Conservation (phyloP, 2,113 vertebrate genomes). For the Oryzias javanicus region DNA sequence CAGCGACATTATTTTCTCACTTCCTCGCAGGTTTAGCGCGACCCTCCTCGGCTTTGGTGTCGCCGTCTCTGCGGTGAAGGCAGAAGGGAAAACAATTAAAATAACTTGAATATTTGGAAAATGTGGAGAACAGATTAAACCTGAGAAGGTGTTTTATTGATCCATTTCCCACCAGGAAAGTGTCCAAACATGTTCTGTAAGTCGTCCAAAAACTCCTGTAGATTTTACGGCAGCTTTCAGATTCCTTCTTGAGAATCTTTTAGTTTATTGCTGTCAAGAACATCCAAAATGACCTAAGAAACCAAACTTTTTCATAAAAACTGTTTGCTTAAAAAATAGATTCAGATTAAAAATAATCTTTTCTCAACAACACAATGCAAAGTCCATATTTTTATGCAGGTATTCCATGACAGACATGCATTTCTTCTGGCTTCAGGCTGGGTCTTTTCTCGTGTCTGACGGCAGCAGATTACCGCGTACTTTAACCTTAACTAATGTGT, state of each 20-base stretch:
- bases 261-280: too few relatives aligned
- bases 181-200: slow-evolving; percentile 10
- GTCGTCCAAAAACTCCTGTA: slow-evolving; percentile 10
- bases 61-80: slow-evolving; percentile 14
- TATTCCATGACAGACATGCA: too few relatives aligned
- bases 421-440: too few relatives aligned
- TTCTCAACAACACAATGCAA: too few relatives aligned
- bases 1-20: slow-evolving; percentile 9
- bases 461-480: too few relatives aligned
- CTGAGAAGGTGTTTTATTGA: slow-evolving; percentile 42
- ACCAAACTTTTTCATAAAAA: too few relatives aligned
- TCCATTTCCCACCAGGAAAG: slow-evolving; percentile 18
- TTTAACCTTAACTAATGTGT: too few relatives aligned
- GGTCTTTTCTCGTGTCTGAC: too few relatives aligned
- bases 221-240: slow-evolving; percentile 4
- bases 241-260: slow-evolving; percentile 5
- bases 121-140: slow-evolving; percentile 23
- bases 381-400: too few relatives aligned
- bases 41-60: neutral
- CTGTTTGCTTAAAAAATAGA: too few relatives aligned
- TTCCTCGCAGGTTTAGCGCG: slow-evolving; percentile 22
- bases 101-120: slow-evolving; percentile 25
- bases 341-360: too few relatives aligned
- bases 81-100: slow-evolving; percentile 19
- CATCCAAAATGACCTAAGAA: too few relatives aligned